Conservation (phyloP, 2,113 vertebrate genomes). For the Gambusia affinis region DNA sequence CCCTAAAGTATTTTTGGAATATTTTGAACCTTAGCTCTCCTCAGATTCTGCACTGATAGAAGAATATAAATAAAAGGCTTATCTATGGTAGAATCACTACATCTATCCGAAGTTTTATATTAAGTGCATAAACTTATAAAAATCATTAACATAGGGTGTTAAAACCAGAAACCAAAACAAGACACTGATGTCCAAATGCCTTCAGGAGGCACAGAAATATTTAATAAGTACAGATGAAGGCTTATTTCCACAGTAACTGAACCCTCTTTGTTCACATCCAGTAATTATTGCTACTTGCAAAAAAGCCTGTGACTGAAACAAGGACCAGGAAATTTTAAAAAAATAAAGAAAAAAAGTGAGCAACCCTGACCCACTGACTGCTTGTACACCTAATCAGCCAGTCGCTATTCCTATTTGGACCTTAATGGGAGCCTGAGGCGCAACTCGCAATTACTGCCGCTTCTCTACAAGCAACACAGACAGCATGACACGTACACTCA, state of each 20-base stretch:
- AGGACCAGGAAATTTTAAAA: slow-evolving; percentile 53
- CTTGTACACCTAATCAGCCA: slow-evolving; percentile 63
- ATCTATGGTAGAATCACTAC: no score
- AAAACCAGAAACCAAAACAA: not conserved
- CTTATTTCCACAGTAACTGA: slow-evolving; percentile 53
- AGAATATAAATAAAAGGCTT: no score
- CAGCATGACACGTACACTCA: slow-evolving; percentile 8
- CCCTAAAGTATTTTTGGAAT: no score
- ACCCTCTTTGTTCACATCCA: slow-evolving; percentile 57
- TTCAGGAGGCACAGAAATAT: slow-evolving; percentile 19
- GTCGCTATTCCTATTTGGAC: slow-evolving; percentile 53
- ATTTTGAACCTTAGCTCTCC: no score
- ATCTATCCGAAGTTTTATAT: not conserved
- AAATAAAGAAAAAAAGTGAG: slow-evolving; percentile 32
- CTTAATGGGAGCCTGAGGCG: slow-evolving; percentile 55
- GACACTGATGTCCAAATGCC: slow-evolving; percentile 18
- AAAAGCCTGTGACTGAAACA: slow-evolving; percentile 47
- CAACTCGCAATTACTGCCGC: slow-evolving; percentile 50
- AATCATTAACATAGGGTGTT: not conserved
- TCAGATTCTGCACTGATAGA: no score
- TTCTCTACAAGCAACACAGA: slow-evolving; percentile 39
- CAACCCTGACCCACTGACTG: slow-evolving; percentile 50
- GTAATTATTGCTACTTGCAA: slow-evolving; percentile 57
- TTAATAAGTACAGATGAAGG: slow-evolving; percentile 33
- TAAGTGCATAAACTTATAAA: not conserved